These are phyloP conservation scores for Mugil cephalus DNA, from an alignment of 2,113 vertebrate species.

Conservation along the genomic window DNA sequence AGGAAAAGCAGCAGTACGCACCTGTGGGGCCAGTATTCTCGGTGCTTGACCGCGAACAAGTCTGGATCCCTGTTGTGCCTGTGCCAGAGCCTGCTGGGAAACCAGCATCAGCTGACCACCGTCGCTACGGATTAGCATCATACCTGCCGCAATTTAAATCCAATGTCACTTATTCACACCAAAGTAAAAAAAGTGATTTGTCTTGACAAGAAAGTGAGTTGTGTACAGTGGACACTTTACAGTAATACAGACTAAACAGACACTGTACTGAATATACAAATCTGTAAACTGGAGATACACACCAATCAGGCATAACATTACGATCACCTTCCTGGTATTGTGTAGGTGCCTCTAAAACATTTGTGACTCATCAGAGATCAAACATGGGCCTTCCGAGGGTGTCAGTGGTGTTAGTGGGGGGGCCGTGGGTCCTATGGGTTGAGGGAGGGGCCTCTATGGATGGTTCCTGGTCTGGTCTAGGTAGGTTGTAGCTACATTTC, in stretches of 20 bases:
- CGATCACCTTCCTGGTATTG: no score
- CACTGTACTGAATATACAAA: neutral
- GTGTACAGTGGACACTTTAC: neutral
- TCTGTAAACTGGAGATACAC: no score
- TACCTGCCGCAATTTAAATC: slow-evolving; percentile 78
- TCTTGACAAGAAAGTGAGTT: neutral
- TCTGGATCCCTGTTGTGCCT: slow-evolving; percentile 81
- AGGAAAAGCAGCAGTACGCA: slow-evolving; percentile 55
- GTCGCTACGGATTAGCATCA: slow-evolving; percentile 93
- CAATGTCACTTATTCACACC: neutral
- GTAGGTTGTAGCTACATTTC: no score
- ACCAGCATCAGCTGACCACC: slow-evolving; percentile 95
- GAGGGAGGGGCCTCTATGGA: no score
- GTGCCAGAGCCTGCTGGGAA: slow-evolving; percentile 91
- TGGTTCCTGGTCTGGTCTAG: no score
- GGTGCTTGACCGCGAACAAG: slow-evolving; percentile 67
- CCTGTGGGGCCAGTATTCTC: slow-evolving; percentile 84
- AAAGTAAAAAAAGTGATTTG: neutral
- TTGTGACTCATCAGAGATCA: no score
- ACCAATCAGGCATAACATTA: no score
- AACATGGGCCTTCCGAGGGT: no score
- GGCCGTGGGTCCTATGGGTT: no score
- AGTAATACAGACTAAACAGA: neutral
- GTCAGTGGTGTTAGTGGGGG: no score
- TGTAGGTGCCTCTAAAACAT: no score